A percentile compares a stretch with the other conserved stretches of the same genome.
Evolutionary conservation across 2,113 vertebrate genomes (phyloP).

Genomic region (western clawed frog (Xenopus tropicalis)): UCB_Xtro_10.0 CM004443.2:167964001-167964500

Average conservation of each 20-base stretch:
- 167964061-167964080: too few relatives aligned
- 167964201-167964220: not conserved
- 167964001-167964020: too few relatives aligned
- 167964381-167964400: conserved; percentile 4
- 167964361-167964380: conserved; percentile 10
- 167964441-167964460: not conserved
- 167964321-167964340: not conserved
- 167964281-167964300: not conserved
- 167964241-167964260: not conserved
- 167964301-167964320: not conserved
- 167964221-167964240: not conserved
- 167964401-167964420: not conserved
- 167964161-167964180: too few relatives aligned
- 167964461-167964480: not conserved
- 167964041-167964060: too few relatives aligned
- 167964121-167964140: too few relatives aligned
- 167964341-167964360: not conserved
- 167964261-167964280: not conserved
- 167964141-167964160: too few relatives aligned
- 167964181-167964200: too few relatives aligned
- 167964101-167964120: too few relatives aligned
- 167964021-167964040: too few relatives aligned
- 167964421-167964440: not conserved
- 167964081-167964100: too few relatives aligned
- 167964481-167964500: too few relatives aligned